These are phyloP conservation scores for Pygmarrhopalites habei DNA, from an alignment of 1,140 invertebrate genomes.

Conservation along the genomic window DNA sequence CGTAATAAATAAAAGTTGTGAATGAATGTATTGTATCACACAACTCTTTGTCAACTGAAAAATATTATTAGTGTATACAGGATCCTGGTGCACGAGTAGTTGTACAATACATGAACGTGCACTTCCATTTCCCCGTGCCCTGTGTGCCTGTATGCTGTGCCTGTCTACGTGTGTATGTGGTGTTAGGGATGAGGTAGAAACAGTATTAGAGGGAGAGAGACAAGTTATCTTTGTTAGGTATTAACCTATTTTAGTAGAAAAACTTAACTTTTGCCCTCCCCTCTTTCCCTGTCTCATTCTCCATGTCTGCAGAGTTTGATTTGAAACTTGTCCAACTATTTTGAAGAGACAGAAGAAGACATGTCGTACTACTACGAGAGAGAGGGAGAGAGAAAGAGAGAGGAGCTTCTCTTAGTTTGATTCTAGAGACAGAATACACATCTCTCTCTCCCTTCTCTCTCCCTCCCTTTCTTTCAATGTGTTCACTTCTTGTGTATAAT, in stretches of 20 bases:
- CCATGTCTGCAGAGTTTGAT: slow-evolving; percentile 8
- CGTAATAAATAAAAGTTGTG: slow-evolving; percentile 3
- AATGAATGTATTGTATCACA: background rate
- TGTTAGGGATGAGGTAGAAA: background rate
- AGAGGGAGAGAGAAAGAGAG: no score
- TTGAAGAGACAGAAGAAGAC: slow-evolving; percentile 14
- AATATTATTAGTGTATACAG: no score
- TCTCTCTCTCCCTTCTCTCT: no score
- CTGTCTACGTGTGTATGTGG: background rate
- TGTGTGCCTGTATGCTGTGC: no score
- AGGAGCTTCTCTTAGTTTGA: no score
- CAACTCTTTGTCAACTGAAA: no score
- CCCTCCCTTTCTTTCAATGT: no score
- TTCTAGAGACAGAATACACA: no score
- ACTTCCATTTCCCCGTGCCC: no score
- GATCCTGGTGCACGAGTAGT: no score
- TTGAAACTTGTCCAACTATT: slow-evolving; percentile 19
- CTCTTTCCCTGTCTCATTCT: slow-evolving; percentile 1
- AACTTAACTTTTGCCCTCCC: slow-evolving; percentile 2
- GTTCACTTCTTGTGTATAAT: no score
- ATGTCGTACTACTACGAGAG: background rate
- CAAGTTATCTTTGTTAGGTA: background rate
- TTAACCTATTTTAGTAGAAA: slow-evolving; percentile 9
- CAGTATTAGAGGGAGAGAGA: background rate
- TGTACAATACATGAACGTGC: no score